Evolutionary conservation across 2,113 vertebrate genomes (phyloP).

Genomic region (Takifugu bimaculatus): DNA sequence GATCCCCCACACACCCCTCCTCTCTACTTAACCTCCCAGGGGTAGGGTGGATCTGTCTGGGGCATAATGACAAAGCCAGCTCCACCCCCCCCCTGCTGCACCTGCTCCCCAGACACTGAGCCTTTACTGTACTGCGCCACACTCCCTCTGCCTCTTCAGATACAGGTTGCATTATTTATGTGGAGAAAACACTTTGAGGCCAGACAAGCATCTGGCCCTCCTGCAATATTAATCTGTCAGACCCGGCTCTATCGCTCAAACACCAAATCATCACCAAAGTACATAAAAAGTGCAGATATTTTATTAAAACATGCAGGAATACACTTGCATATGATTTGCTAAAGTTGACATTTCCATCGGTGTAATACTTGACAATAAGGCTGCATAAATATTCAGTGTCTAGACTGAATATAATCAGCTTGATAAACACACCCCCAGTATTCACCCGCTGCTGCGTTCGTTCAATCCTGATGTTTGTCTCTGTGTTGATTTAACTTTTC

Average conservation of each 20-base stretch:
- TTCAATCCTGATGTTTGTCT: too few relatives aligned
- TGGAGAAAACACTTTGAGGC: constrained; percentile 71
- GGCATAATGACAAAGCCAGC: constrained; percentile 53
- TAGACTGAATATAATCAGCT: neutral
- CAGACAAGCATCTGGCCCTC: constrained; percentile 73
- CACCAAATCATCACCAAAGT: constrained; percentile 35
- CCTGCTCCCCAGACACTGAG: constrained; percentile 45
- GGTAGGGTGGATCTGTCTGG: constrained; percentile 33
- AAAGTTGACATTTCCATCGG: too few relatives aligned
- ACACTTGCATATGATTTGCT: neutral
- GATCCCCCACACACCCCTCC: constrained; percentile 15
- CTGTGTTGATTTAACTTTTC: neutral
- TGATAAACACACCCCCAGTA: neutral
- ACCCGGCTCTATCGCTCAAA: constrained; percentile 58
- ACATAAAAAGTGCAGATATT: constrained; percentile 14
- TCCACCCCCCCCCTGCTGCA: constrained; percentile 33
- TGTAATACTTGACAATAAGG: too few relatives aligned
- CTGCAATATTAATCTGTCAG: constrained; percentile 74
- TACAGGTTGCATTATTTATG: constrained; percentile 72
- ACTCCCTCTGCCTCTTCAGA: constrained; percentile 59
- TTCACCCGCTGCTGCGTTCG: too few relatives aligned
- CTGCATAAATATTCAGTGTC: too few relatives aligned
- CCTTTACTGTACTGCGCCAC: constrained; percentile 50
- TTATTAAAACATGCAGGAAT: neutral
- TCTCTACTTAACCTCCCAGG: constrained; percentile 36